Evolutionary conservation across 1,140 invertebrate species (phyloP), one percentile per base, ranked within the genome.

Genomic region (Drosophila dunni): DNA sequence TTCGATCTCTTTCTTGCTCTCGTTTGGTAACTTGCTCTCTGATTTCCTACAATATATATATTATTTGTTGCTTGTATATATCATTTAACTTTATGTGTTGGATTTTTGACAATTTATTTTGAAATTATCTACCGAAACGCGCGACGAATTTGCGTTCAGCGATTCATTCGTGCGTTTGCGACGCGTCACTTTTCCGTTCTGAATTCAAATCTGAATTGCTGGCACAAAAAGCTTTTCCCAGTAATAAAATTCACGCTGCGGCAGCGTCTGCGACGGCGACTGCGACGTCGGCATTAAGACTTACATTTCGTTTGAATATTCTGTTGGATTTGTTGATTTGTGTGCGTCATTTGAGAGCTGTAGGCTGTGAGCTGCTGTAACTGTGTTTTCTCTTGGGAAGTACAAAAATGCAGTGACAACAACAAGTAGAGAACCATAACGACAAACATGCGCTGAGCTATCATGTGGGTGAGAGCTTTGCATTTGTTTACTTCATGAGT

Each of bases 121-220:
- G 48, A 48, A 62, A 50, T 54, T 46, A 42, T 56, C 17, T 24
- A 9, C 9, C 38, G 17, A 63, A 69, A 63, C 74, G 67, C 75
- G 72, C 71, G 60, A 63, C 69, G 62, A 51, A 66, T 29, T 29
- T 29, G 24, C 24, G 24, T 29, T 29, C 69, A 29, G 17, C 53
- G 50, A 57, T 61, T 72, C 17, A 46, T 65, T 72, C 80, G 78
- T 89, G 80, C 84, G 83, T 73, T 81, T 57, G 84, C 78, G 67
- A 58, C 84, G 84, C 84, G 67, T 72, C 76, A 78, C 80, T 89
- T 89, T 89, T 84, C 84, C 84, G 82, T 84, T 89, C 84, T 89
- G 84, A 89, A 78, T 76, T 65, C 50, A 56, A 65, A 76, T 79
- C 79, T 53, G 42, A 75, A 48, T 69, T 24, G 45, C 51, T 76